Percentiles rank a stretch among this genome's conserved stretches.
These are phyloP conservation scores for Drosophila athabasca DNA, from an alignment of 1,140 invertebrate genomes.

Conservation along the genomic window DNA sequence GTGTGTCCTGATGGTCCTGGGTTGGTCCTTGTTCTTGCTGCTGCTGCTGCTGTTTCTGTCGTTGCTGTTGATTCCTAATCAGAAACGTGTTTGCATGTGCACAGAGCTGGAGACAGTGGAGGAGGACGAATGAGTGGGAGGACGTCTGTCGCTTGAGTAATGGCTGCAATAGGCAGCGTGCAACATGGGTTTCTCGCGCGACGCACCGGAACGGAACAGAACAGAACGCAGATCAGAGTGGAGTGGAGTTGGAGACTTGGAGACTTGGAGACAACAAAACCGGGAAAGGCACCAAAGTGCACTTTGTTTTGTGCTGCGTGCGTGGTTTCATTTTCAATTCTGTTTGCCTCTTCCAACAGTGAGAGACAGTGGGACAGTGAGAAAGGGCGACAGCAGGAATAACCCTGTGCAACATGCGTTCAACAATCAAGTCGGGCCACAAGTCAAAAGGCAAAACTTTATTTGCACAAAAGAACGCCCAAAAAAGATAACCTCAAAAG, in stretches of 20 bases:
- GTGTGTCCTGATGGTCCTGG: constrained; percentile 1
- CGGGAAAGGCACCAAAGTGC: constrained; percentile 19
- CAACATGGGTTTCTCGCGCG: constrained; percentile 2
- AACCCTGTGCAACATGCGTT: constrained; percentile 26
- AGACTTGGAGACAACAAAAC: too few relatives aligned
- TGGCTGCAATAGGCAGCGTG: constrained; percentile 49
- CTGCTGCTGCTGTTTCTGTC: not conserved
- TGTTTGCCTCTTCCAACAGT: constrained; percentile 14
- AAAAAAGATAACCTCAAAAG: constrained; percentile 1
- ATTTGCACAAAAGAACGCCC: constrained; percentile 2
- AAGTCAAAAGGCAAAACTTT: constrained; percentile 32
- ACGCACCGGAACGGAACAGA: not conserved
- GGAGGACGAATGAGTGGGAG: not conserved
- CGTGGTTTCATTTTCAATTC: constrained; percentile 49
- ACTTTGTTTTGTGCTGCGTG: constrained; percentile 45
- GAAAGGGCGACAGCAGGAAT: not conserved
- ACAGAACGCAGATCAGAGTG: constrained; percentile 19
- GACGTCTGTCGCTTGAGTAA: constrained; percentile 40
- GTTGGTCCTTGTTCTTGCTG: not conserved
- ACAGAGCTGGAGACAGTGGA: not conserved
- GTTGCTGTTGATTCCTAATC: constrained; percentile 21
- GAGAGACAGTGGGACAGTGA: not conserved
- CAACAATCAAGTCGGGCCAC: constrained; percentile 34
- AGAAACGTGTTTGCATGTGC: constrained; percentile 51
- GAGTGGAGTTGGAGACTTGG: too few relatives aligned